Evolutionary conservation across 2,888 invertebrate species (phyloP).

Genomic region (Drosophila helvetica): DNA sequence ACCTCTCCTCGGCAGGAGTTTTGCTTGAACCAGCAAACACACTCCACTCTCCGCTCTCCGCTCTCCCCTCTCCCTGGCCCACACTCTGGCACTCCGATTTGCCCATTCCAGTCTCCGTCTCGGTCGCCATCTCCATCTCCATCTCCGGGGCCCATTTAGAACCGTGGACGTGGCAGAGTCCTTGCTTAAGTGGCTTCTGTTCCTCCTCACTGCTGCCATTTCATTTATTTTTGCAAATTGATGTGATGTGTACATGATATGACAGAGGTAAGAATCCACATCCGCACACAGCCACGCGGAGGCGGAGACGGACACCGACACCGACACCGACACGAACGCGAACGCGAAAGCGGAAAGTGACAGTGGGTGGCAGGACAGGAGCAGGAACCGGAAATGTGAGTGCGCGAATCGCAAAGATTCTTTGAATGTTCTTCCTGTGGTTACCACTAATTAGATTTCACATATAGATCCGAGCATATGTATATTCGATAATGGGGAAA

Average conservation of each 20-base stretch:
- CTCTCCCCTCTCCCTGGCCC: not conserved
- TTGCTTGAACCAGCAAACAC: slow-evolving; percentile 63
- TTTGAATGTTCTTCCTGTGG: slow-evolving; percentile 28
- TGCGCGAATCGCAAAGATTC: slow-evolving; percentile 6
- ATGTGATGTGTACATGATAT: slow-evolving; percentile 72
- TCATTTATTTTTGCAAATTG: slow-evolving; percentile 67
- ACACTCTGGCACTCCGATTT: not conserved
- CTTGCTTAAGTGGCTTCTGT: slow-evolving; percentile 60
- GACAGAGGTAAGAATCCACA: slow-evolving; percentile 33
- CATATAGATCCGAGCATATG: slow-evolving; percentile 44
- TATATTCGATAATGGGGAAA: slow-evolving; percentile 43
- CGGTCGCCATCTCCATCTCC: not conserved
- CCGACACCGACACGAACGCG: too few species aligned
- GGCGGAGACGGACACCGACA: not conserved
- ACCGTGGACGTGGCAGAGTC: slow-evolving; percentile 25
- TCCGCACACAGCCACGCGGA: not conserved
- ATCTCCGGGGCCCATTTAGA: slow-evolving; percentile 14
- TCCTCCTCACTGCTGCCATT: slow-evolving; percentile 57
- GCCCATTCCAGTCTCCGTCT: not conserved
- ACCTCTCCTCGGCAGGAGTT: slow-evolving; percentile 1
- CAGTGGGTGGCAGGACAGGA: not conserved
- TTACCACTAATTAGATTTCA: slow-evolving; percentile 63
- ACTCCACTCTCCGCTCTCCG: slow-evolving; percentile 20
- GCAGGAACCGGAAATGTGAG: slow-evolving; percentile 10
- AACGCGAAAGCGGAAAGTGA: not conserved